These are phyloP conservation scores for Cybosia mesomella DNA, from an alignment of 2,888 invertebrate species.

Conservation along the genomic window DNA sequence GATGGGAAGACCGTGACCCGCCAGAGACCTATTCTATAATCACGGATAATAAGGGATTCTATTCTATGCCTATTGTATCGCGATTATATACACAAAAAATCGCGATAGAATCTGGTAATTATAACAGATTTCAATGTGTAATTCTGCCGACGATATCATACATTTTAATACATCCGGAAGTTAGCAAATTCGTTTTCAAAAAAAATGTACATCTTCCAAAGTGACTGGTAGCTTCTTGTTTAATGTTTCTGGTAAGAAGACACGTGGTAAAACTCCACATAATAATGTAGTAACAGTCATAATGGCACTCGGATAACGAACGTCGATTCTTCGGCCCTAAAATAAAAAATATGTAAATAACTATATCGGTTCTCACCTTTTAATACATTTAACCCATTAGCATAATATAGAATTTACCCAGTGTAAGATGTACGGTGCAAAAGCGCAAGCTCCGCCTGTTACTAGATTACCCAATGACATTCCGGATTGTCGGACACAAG, in stretches of 20 bases:
- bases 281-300: constrained; percentile 68
- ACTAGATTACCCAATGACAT: constrained; percentile 87
- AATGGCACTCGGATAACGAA: constrained; percentile 59
- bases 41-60: no score
- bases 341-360: constrained; percentile 32
- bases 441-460: constrained; percentile 84
- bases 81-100: neutral
- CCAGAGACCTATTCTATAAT: no score
- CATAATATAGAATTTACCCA: constrained; percentile 70
- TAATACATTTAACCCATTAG: neutral
- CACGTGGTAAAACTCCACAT: constrained; percentile 76
- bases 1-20: no score
- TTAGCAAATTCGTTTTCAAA: constrained; percentile 74
- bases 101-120: neutral
- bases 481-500: constrained; percentile 89
- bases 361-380: neutral
- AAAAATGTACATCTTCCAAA: constrained; percentile 86
- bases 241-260: constrained; percentile 89
- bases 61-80: no score
- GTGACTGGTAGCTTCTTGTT: constrained; percentile 89
- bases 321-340: constrained; percentile 64
- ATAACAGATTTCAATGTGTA: neutral
- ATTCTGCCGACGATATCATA: neutral
- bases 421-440: constrained; percentile 88
- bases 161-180: neutral